These are phyloP conservation scores for Corella eumyota DNA, from an alignment of 23 tunicate genomes.

Conservation along the genomic window DNA sequence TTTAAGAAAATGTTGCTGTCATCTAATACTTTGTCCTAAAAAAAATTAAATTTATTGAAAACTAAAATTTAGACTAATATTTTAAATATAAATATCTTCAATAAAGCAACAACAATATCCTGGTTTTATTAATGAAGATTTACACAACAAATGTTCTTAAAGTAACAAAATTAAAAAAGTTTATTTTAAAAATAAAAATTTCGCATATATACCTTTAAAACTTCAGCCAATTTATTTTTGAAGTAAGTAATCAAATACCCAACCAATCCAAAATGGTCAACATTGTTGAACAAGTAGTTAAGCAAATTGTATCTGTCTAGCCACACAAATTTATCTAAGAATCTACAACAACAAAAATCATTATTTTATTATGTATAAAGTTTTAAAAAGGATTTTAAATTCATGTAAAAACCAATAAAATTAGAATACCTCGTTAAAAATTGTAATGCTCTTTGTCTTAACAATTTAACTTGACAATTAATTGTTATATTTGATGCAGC, in stretches of 20 bases:
- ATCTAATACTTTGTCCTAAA: no score
- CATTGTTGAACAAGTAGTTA: conserved; percentile 8
- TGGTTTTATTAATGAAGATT: no score
- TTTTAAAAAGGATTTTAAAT: no score
- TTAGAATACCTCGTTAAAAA: conserved; percentile 13
- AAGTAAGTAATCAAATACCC: conserved; percentile 50
- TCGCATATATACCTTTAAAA: conserved; percentile 13
- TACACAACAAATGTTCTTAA: no score
- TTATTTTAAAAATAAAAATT: neutral
- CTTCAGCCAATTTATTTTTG: conserved; percentile 49
- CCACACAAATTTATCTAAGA: conserved; percentile 63
- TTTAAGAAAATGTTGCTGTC: conserved; percentile 11
- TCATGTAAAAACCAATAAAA: neutral
- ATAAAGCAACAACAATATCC: neutral
- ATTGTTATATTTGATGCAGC: conserved; percentile 13
- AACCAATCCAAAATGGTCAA: conserved; percentile 26
- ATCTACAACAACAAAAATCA: conserved; percentile 1
- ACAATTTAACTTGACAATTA: conserved; percentile 6
- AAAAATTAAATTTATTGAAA: no score
- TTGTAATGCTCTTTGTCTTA: conserved; percentile 26
- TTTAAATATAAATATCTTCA: no score
- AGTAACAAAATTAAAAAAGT: no score
- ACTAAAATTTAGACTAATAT: no score
- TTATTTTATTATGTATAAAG: no score
- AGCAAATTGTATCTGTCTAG: conserved; percentile 31